A percentile compares a stretch with the other conserved stretches of the same genome.
Evolutionary conservation across 1,140 invertebrate species (phyloP).

Genomic region (Bathynomus jamesi): DNA sequence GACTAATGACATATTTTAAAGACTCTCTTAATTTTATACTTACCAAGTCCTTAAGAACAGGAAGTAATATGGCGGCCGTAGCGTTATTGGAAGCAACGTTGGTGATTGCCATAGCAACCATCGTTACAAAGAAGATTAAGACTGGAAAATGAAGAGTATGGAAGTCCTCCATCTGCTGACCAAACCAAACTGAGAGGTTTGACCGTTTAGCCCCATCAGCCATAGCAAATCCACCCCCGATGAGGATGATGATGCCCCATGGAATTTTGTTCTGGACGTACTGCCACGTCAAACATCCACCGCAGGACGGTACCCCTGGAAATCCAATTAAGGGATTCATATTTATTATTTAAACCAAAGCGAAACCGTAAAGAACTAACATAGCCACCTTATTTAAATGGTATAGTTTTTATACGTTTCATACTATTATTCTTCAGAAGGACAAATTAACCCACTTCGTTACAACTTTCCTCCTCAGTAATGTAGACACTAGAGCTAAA

Average conservation of each 20-base stretch:
- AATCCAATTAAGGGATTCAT: no score
- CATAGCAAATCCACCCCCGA: slow-evolving; percentile 75
- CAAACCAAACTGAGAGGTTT: slow-evolving; percentile 64
- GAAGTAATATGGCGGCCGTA: slow-evolving; percentile 47
- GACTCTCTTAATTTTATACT: no score
- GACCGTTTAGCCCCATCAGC: slow-evolving; percentile 70
- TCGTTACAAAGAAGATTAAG: slow-evolving; percentile 43
- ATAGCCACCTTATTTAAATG: no score
- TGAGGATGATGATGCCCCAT: slow-evolving; percentile 48
- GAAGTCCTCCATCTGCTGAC: slow-evolving; percentile 48
- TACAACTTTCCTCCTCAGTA: no score
- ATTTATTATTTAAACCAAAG: no score
- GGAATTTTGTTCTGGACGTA: slow-evolving; percentile 43
- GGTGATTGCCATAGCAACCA: slow-evolving; percentile 54
- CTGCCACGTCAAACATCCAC: slow-evolving; percentile 40
- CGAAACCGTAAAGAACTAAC: no score
- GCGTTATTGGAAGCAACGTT: slow-evolving; percentile 60
- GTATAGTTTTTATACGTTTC: no score
- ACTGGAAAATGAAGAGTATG: slow-evolving; percentile 40
- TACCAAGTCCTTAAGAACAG: slow-evolving; percentile 39
- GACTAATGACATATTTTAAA: no score
- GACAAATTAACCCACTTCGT: no score
- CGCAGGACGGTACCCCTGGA: no score
- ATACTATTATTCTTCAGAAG: no score
- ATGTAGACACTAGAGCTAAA: no score